Conservation (phyloP, 2,888 invertebrate species). For the Scaeva pyrastri region DNA sequence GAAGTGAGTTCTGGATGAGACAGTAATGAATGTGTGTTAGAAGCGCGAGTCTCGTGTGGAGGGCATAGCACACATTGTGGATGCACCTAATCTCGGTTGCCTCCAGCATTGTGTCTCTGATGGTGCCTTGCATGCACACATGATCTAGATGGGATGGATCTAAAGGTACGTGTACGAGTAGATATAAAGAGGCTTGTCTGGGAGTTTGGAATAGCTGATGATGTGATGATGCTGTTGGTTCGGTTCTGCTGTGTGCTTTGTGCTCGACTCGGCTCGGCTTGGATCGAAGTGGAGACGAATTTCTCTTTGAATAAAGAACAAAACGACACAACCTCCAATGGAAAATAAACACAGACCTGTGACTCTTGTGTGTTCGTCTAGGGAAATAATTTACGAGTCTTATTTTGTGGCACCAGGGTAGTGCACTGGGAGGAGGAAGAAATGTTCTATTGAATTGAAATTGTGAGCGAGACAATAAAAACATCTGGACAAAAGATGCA, state of each 20-base stretch:
- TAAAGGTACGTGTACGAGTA: constrained; percentile 42
- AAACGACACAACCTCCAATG: constrained; percentile 14
- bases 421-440: not conserved
- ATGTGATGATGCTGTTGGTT: not conserved
- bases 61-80: constrained; percentile 14
- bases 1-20: constrained; percentile 48
- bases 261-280: not conserved
- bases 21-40: constrained; percentile 45
- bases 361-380: constrained; percentile 27
- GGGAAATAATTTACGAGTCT: constrained; percentile 44
- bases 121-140: constrained; percentile 6
- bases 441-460: constrained; percentile 24
- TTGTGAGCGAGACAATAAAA: constrained; percentile 36
- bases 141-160: constrained; percentile 11
- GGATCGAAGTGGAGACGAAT: constrained; percentile 38
- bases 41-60: constrained; percentile 20
- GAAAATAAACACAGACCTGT: constrained; percentile 30
- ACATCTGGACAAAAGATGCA: constrained; percentile 54
- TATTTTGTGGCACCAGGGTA: constrained; percentile 33
- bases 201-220: constrained; percentile 24
- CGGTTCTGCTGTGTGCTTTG: not conserved
- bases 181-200: constrained; percentile 24
- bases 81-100: constrained; percentile 22
- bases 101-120: constrained; percentile 17
- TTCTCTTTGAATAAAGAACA: constrained; percentile 44